phyloP scores from a whole-genome alignment of 53 echinoderm and acorn worm genomes.

The Paracentrotus lividus region DNA sequence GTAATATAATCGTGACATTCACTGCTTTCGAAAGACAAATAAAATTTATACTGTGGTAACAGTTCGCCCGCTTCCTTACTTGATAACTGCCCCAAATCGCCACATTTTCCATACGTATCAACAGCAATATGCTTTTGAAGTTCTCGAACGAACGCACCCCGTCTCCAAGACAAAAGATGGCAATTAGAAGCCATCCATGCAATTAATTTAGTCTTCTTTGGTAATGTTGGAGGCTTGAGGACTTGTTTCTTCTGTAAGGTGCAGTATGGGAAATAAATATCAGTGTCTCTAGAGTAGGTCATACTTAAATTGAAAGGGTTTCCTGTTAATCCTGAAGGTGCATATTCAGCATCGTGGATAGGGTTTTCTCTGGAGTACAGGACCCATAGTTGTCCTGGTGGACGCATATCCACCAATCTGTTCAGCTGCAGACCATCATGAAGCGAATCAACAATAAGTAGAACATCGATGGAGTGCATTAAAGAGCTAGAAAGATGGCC shows the following conservation, averaged over 20 bases:
- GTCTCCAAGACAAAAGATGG: constrained; percentile 77
- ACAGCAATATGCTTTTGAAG: constrained; percentile 67
- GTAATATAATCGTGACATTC: constrained; percentile 82
- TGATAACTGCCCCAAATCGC: constrained; percentile 65
- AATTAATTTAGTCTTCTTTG: constrained; percentile 70
- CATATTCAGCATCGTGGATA: constrained; percentile 46
- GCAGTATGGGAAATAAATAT: constrained; percentile 76
- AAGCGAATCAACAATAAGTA: constrained; percentile 26
- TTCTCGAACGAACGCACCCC: constrained; percentile 70
- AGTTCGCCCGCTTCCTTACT: constrained; percentile 2
- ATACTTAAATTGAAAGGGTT: constrained; percentile 54
- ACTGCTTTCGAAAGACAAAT: constrained; percentile 77
- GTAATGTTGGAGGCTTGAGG: not conserved
- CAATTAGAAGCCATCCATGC: constrained; percentile 88
- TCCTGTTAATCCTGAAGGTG: not conserved
- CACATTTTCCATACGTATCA: constrained; percentile 82
- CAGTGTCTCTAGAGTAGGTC: constrained; percentile 69
- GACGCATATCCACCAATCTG: not conserved
- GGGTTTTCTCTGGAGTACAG: constrained; percentile 42
- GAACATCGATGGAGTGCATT: not conserved
- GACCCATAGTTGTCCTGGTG: constrained; percentile 52
- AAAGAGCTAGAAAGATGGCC: not conserved
- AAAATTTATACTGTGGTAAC: constrained; percentile 75
- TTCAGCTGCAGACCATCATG: constrained; percentile 38
- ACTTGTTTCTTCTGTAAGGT: constrained; percentile 24